Evolutionary conservation across 2,113 vertebrate species (phyloP).

Genomic region (Brachyhypopomus occidentalis): DNA sequence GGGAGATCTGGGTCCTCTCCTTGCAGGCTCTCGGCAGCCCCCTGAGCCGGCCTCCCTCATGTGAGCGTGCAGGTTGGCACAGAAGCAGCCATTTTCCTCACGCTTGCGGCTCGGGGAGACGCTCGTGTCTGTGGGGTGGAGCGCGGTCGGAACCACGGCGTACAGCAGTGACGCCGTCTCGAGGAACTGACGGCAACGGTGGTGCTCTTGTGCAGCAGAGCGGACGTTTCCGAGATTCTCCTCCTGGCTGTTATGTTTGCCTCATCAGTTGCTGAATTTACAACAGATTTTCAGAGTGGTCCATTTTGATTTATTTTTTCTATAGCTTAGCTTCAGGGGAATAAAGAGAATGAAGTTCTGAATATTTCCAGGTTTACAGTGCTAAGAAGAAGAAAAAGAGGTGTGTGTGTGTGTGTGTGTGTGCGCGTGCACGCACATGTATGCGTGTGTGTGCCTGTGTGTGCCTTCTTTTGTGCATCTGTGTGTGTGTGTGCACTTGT

Average conservation of each 20-base stretch:
- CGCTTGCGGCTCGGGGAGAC: too few species aligned
- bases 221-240: not conserved
- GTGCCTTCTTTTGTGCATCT: not conserved
- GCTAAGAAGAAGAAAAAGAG: not conserved
- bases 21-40: not conserved
- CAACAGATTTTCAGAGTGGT: not conserved
- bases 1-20: not conserved
- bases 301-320: constrained; percentile 1
- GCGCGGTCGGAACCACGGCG: too few species aligned
- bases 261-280: not conserved
- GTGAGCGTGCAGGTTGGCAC: too few species aligned
- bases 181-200: too few species aligned
- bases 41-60: too few species aligned
- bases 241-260: not conserved
- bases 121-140: too few species aligned
- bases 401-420: not conserved
- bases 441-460: not conserved
- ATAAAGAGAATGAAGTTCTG: constrained; percentile 1
- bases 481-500: not conserved
- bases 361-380: constrained; percentile 13
- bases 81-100: too few species aligned
- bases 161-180: too few species aligned
- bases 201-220: not conserved
- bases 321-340: not conserved
- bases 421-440: not conserved